These are phyloP conservation scores for Limenitis camilla DNA, from an alignment of 2,888 invertebrate species.

Conservation along the genomic window DNA sequence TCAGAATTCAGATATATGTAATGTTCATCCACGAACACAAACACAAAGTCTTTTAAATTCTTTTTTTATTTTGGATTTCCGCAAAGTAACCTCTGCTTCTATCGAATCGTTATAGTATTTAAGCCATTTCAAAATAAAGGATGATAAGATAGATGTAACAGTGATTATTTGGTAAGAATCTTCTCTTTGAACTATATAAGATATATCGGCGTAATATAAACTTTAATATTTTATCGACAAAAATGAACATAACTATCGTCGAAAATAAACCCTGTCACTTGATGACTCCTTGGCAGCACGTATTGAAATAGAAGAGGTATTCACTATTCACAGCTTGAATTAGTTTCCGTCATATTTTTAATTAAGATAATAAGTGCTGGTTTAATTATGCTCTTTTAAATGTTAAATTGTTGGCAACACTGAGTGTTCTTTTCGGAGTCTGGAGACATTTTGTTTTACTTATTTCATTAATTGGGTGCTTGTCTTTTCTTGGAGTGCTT, in stretches of 20 bases:
- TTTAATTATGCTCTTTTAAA: conserved; percentile 19
- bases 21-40: too few relatives aligned
- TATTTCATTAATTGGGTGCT: conserved; percentile 9
- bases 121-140: too few relatives aligned
- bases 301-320: conserved; percentile 37
- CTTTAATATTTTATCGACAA: background rate
- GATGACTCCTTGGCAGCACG: conserved; percentile 52
- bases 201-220: background rate
- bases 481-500: background rate
- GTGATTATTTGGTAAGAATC: too few relatives aligned
- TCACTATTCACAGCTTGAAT: conserved; percentile 19
- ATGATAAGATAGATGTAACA: too few relatives aligned
- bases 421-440: conserved; percentile 4
- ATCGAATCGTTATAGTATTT: too few relatives aligned
- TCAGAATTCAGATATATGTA: too few relatives aligned
- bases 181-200: too few relatives aligned
- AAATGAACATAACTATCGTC: conserved; percentile 40
- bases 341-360: conserved; percentile 18
- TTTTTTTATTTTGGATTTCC: too few relatives aligned
- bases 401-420: conserved; percentile 10
- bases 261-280: conserved; percentile 64
- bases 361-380: conserved; percentile 16
- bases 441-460: background rate
- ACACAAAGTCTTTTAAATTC: too few relatives aligned
- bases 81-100: too few relatives aligned